Conservation (phyloP, 2,113 vertebrate species). For the Saccopteryx leptura region DNA sequence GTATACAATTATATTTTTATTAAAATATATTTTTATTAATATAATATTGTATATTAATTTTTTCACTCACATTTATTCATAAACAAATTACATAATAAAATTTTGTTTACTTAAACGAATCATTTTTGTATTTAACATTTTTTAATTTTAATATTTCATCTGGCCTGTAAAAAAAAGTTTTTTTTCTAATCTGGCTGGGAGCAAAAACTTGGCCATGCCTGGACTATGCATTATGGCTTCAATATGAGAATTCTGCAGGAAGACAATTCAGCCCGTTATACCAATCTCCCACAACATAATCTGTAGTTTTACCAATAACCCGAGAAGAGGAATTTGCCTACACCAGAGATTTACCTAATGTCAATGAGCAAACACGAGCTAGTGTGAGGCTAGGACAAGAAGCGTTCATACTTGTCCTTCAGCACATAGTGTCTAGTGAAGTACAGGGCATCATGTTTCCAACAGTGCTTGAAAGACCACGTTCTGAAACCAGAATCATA, state of each 20-base stretch:
- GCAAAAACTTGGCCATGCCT: too few relatives aligned
- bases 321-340: not conserved
- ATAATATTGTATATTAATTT: too few relatives aligned
- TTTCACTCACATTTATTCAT: too few relatives aligned
- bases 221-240: not conserved
- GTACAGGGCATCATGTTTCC: not conserved
- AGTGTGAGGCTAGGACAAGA: not conserved
- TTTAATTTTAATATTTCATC: too few relatives aligned
- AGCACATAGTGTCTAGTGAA: not conserved
- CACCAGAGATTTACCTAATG: not conserved
- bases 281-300: not conserved
- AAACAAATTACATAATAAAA: too few relatives aligned
- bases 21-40: too few relatives aligned
- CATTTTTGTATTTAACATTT: too few relatives aligned
- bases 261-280: not conserved
- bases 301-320: not conserved
- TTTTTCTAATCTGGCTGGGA: too few relatives aligned
- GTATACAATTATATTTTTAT: too few relatives aligned
- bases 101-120: too few relatives aligned
- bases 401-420: not conserved
- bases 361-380: not conserved
- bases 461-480: not conserved
- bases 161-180: too few relatives aligned
- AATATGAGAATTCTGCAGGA: not conserved
- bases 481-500: not conserved